Evolutionary conservation across 2,888 invertebrate genomes (phyloP), one percentile per base, ranked within the genome.

Genomic region (Podabrus alpinus): DNA sequence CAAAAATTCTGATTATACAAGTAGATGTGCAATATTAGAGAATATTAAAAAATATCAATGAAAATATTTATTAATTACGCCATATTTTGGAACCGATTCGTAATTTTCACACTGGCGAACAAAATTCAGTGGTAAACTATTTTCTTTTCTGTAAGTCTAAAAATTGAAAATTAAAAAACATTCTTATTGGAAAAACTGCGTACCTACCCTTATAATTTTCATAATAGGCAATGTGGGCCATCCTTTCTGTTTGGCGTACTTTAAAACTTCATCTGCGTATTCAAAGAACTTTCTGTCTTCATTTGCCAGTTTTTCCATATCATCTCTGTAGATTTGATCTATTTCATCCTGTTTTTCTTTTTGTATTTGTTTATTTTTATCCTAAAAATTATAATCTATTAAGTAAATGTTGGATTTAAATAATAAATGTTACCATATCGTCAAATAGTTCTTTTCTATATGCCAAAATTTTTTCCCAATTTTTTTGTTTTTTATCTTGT

Each of bases 271-370:
- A 60, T 84, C 84, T 2, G 90, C 91, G 83, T 90, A 90, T 11
- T 86, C 83, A 69, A 91, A 87, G 84, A 91, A 88, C 82, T 87
- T 86, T 79, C 88, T 86, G 83, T 91, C 91, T 0, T 88, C 89
- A 1, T 89, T 86, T 68, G 88, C 82, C 79, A 88, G 86, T 74
- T 81, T 80, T 78, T 86, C 85, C 45, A 45, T 45, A n/a, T 45
- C 45, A n/a, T 45, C 2, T 45, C 13, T 45, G 45, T 45, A 45
- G n/a, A 45, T 45, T 45, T n/a, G n/a, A 45, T 45, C n/a, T 45
- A 45, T 45, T 45, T 45, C 45, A n/a, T 45, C 45, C 2, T 45
- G 45, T 45, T 45, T 45, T 45, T 45, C 13, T n/a, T 45, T 45
- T n/a, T 45, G n/a, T 1, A 45, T 45, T 45, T 45, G 5, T 7